Evolutionary conservation across 1,140 invertebrate genomes (phyloP), one percentile per base, ranked within the genome.

Genomic region (Zelostemma sp.): DNA sequence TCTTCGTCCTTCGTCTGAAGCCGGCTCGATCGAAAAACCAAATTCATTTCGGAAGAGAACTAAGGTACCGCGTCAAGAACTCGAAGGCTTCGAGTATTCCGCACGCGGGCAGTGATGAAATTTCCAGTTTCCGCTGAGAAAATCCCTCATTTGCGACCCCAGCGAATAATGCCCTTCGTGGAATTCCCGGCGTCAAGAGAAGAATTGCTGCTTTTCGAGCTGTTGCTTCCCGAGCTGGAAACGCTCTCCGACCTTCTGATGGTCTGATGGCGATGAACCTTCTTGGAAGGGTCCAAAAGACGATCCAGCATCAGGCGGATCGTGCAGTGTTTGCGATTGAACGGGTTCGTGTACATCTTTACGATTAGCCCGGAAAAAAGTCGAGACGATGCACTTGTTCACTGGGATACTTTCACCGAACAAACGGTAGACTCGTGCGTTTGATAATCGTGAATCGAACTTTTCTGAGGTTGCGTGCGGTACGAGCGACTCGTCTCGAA

Each of bases 291-390:
- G 12, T 84, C 86, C 70, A 89, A 75, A 61, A 89, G 80, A 53
- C 86, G 88, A 71, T 92, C 90, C 70, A 92, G 80, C 63, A 91
- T 87, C 76, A 91, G 90, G 50, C 90, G 86, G 67, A 92, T 90
- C 1, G 88, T 90, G 50, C 89, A 90, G 83, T 92, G 90, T 67
- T 91, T 91, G 76, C 91, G 88, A 68, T 91, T 90, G 78, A 91
- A 91, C 40, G 91, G 91, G 79, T 92, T 92, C 3, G 90, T 90
- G 76, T 90, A 91, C 91, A 92, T 92, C 53, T 79, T 86, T n/a
- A n/a, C n/a, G n/a, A n/a, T n/a, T n/a, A n/a, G n/a, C n/a, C n/a
- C n/a, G n/a, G n/a, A n/a, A n/a, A 3, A 6, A 43, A 8, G 3
- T 35, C 17, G 15, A 46, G 43, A 53, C 2, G 3, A 15, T 21